Evolutionary conservation across 2,888 invertebrate genomes (phyloP), one percentile per base, ranked within the genome.

Genomic region (Nasonia oneida): DNA sequence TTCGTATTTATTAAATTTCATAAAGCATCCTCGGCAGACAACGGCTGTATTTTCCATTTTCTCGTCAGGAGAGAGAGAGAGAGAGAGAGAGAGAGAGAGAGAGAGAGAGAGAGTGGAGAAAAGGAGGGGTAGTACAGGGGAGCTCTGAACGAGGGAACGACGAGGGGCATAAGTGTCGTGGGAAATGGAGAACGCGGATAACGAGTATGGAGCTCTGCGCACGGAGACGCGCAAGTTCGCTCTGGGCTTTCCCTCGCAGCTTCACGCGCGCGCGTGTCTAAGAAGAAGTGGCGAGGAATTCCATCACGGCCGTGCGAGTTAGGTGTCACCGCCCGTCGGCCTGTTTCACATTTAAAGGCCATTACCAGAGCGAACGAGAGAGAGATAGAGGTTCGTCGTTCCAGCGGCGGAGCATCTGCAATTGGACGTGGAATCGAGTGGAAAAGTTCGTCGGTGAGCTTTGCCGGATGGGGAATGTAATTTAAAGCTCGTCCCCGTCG

Each of bases 1-100:
- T 91, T 91, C 91, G 91, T 92, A 92, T 92, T 93, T 92, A 93
- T 93, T 92, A 92, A 92, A 92, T 92, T 93, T 89, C 88, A 88
- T 89, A 88, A 89, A 90, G 89, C 88, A 88, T 87, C 88, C 83
- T 85, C 87, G 83, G 85, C 89, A 86, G 88, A 89, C 90, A 91
- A 91, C 90, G 89, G 89, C 89, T 89, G 90, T 91, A 91, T 91
- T 91, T 92, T 92, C 92, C 92, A 92, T 93, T 93, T 93, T 92
- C 91, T 90, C 90, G 90, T 89, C 88, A 84, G 86, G 33, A 81
- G 84, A 85, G 87, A 73, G 70, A 70, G 79, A 42, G 29, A 29
- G 29, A 29, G 29, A 29, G 29, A 0, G 29, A 23, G 23, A 23
- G 23, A 23, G 23, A 23, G 23, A 23, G 84, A 85, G 87, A 73